Evolutionary conservation across 2,797 vertebrate species (phyloP).

Genomic region (Aulostomus chinensis): DNA sequence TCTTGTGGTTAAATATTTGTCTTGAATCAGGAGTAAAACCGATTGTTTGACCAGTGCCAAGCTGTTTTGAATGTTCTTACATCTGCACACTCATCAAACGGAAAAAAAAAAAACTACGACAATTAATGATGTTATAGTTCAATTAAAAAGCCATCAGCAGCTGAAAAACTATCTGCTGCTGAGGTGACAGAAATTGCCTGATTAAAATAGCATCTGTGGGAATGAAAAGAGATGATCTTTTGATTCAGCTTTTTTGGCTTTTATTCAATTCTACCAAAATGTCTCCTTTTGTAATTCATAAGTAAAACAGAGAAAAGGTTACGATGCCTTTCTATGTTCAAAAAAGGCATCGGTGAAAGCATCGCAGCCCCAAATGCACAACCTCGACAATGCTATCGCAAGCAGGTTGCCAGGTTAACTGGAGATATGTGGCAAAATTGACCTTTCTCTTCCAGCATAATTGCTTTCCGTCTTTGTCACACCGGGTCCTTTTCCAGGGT

Average conservation of each 20-base stretch:
- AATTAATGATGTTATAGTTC: too few relatives aligned
- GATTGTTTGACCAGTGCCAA: too few relatives aligned
- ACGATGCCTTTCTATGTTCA: background rate
- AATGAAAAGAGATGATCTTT: too few relatives aligned
- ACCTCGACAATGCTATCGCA: background rate
- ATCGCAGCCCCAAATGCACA: background rate
- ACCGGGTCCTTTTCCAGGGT: slow-evolving; percentile 37
- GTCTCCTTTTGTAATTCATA: background rate
- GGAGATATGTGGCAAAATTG: slow-evolving; percentile 23
- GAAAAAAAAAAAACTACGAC: too few relatives aligned
- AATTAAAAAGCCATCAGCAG: slow-evolving; percentile 47
- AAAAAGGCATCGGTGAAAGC: background rate
- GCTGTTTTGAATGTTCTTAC: slow-evolving; percentile 3
- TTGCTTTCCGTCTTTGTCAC: slow-evolving; percentile 32
- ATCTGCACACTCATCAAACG: slow-evolving; percentile 11
- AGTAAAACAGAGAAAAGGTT: background rate
- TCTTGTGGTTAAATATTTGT: background rate
- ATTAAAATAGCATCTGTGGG: slow-evolving; percentile 17
- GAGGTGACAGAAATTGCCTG: slow-evolving; percentile 1
- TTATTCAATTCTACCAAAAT: background rate
- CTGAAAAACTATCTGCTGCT: slow-evolving; percentile 25
- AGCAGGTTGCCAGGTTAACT: slow-evolving; percentile 32
- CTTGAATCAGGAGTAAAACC: background rate
- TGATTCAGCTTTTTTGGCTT: too few relatives aligned
- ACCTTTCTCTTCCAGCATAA: slow-evolving; percentile 47